Percentiles rank a stretch among this genome's conserved stretches.
Evolutionary conservation across 2,888 invertebrate species (phyloP).

Genomic region (Acanthosepion pharaonis): DNA sequence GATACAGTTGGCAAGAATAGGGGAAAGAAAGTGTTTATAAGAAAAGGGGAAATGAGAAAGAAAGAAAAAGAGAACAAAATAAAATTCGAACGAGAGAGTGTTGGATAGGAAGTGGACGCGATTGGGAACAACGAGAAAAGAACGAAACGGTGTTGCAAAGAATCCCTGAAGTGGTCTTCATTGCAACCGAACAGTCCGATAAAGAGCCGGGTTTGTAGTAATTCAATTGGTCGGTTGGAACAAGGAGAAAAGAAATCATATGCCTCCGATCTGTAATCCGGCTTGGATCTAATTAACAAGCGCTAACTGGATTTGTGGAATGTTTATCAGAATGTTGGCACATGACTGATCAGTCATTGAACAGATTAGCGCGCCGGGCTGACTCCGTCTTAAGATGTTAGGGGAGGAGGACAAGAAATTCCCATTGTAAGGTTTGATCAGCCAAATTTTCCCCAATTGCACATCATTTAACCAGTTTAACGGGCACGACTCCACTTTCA

Average conservation of each 20-base stretch:
- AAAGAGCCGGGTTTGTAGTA: constrained; percentile 10
- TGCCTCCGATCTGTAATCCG: constrained; percentile 41
- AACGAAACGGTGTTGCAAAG: background rate
- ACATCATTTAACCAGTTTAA: background rate
- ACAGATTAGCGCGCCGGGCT: background rate
- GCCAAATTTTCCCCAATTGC: background rate
- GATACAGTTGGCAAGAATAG: no score
- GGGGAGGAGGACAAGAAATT: background rate
- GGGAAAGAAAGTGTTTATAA: no score
- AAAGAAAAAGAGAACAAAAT: background rate
- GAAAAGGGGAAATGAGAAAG: background rate
- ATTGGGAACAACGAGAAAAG: background rate
- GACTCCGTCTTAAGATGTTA: background rate
- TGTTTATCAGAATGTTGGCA: constrained; percentile 42
- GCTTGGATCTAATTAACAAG: constrained; percentile 39
- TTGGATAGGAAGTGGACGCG: background rate
- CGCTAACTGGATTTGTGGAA: constrained; percentile 44
- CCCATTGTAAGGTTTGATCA: background rate
- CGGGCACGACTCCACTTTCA: background rate
- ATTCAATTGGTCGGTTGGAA: constrained; percentile 20
- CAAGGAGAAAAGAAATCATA: constrained; percentile 36
- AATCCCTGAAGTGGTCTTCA: constrained; percentile 41
- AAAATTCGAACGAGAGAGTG: background rate
- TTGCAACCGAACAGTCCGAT: background rate
- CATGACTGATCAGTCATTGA: constrained; percentile 40